These are phyloP conservation scores for Lithobates pipiens DNA, from an alignment of 2,797 vertebrate genomes.

Conservation along the genomic window DNA sequence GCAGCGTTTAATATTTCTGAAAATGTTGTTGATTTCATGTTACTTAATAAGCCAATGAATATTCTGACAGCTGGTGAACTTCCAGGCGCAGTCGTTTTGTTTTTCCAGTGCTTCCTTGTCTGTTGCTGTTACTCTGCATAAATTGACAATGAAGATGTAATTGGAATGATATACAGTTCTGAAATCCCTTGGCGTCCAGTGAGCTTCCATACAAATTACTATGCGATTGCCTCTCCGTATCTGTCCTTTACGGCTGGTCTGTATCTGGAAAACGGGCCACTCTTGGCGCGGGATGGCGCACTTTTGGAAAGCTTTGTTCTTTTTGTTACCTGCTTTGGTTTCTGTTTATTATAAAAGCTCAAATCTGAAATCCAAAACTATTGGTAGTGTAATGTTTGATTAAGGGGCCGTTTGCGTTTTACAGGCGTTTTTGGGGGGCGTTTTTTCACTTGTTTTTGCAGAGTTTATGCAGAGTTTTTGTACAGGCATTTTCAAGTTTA, in stretches of 20 bases:
- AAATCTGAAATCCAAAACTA: too few relatives aligned
- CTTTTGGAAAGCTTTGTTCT: too few relatives aligned
- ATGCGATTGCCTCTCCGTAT: not conserved
- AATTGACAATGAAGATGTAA: constrained; percentile 32
- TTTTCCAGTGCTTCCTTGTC: constrained; percentile 35
- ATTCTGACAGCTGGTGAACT: constrained; percentile 31
- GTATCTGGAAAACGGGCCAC: not conserved
- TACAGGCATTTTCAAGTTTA: too few relatives aligned
- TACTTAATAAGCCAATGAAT: constrained; percentile 40
- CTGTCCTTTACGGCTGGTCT: constrained; percentile 1
- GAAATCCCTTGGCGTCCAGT: not conserved
- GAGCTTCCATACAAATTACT: not conserved
- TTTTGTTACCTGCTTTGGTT: too few relatives aligned
- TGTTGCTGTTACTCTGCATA: constrained; percentile 23
- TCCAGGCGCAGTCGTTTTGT: not conserved
- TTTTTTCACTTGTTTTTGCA: too few relatives aligned
- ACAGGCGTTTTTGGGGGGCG: too few relatives aligned
- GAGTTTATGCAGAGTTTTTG: too few relatives aligned
- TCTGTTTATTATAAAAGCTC: too few relatives aligned
- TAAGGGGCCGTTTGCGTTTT: too few relatives aligned
- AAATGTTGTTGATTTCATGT: constrained; percentile 23
- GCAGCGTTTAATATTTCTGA: not conserved
- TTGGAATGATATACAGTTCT: not conserved
- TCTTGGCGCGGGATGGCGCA: not conserved
- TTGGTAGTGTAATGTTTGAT: too few relatives aligned